Conservation (phyloP, 2,888 invertebrate genomes). For the Philopedon plagiatum region DNA sequence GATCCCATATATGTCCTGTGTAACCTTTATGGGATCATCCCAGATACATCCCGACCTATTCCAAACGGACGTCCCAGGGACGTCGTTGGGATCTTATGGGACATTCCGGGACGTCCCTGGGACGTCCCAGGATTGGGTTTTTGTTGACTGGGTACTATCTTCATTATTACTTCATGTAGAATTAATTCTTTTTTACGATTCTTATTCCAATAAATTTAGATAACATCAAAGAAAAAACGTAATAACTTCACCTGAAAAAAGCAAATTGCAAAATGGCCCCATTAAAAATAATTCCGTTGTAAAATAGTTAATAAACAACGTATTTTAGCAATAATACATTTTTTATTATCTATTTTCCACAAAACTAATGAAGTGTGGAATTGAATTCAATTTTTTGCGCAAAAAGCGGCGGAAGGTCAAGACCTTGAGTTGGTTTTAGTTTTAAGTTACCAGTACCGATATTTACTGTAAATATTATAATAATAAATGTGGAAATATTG, state of each 20-base stretch:
- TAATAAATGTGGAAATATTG: background rate
- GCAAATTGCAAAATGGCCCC: conserved; percentile 23
- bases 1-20: too few species aligned
- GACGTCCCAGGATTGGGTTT: too few species aligned
- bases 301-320: conserved; percentile 21
- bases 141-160: too few species aligned
- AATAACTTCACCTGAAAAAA: conserved; percentile 7
- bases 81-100: too few species aligned
- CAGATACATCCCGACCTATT: too few species aligned
- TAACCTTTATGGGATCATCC: too few species aligned
- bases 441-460: background rate
- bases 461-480: background rate
- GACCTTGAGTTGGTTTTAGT: background rate
- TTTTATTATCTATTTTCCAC: conserved; percentile 31
- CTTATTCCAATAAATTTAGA: background rate
- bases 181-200: too few species aligned
- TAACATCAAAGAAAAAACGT: background rate
- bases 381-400: conserved; percentile 27
- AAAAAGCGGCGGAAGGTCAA: conserved; percentile 5
- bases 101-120: too few species aligned
- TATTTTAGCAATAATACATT: conserved; percentile 2
- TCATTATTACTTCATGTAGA: too few species aligned
- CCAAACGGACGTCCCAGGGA: too few species aligned
- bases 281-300: conserved; percentile 10
- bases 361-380: conserved; percentile 38